phyloP scores from a whole-genome alignment of 2,888 invertebrate species.

The Lithophane semibrunnea region DNA sequence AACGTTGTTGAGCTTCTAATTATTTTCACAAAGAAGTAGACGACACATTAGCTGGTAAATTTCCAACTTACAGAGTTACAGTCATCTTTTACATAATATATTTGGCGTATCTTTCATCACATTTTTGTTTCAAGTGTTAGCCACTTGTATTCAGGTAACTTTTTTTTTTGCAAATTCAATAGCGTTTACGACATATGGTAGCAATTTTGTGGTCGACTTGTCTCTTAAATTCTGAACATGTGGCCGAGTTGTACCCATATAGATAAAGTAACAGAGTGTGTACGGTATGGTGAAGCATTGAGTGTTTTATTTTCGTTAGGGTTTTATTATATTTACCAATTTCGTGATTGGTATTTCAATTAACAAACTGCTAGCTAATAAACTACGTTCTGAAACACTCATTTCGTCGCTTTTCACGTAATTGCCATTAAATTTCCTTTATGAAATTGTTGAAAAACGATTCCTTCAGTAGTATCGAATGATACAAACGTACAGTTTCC shows the following conservation, averaged over 20 bases:
- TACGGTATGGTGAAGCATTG: slow-evolving; percentile 11
- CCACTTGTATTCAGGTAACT: slow-evolving; percentile 76
- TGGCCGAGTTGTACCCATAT: slow-evolving; percentile 55
- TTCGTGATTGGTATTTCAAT: slow-evolving; percentile 25
- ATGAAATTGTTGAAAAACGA: slow-evolving; percentile 1
- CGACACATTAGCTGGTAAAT: not conserved
- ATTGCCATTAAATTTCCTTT: slow-evolving; percentile 19
- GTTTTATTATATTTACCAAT: slow-evolving; percentile 23
- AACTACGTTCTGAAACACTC: slow-evolving; percentile 12
- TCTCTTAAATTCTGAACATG: slow-evolving; percentile 74
- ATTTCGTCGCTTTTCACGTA: slow-evolving; percentile 9
- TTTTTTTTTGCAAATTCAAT: slow-evolving; percentile 58
- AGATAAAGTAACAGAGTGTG: slow-evolving; percentile 28
- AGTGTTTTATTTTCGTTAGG: slow-evolving; percentile 18
- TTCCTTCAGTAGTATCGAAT: slow-evolving; percentile 1
- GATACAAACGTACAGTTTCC: slow-evolving; percentile 35
- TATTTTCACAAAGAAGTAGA: slow-evolving; percentile 25
- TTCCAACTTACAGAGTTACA: not conserved
- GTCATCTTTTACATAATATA: slow-evolving; percentile 5
- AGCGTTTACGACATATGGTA: slow-evolving; percentile 73
- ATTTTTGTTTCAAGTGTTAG: slow-evolving; percentile 52
- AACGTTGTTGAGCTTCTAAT: not conserved
- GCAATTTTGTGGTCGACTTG: slow-evolving; percentile 77
- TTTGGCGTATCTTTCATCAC: slow-evolving; percentile 26
- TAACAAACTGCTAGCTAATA: slow-evolving; percentile 29